These are phyloP conservation scores for Acropternis orthonyx DNA, from an alignment of 2,797 vertebrate genomes.

Conservation along the genomic window DNA sequence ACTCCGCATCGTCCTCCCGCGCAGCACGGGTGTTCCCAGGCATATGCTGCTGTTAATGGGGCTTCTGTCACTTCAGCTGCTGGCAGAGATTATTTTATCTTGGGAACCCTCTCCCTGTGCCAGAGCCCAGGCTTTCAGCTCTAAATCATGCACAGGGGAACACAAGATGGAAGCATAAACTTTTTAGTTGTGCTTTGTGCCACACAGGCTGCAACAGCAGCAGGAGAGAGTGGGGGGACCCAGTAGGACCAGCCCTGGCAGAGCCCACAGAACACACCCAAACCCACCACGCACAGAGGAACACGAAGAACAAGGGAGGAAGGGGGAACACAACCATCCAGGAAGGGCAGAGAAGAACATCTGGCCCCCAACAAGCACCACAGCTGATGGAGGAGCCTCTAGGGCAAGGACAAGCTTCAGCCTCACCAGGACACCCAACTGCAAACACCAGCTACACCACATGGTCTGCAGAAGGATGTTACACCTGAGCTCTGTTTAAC, in stretches of 20 bases:
- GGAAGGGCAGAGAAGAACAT: fast-evolving
- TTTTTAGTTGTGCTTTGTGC: background rate
- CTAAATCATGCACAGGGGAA: slow-evolving; percentile 58
- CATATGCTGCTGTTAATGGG: slow-evolving; percentile 79
- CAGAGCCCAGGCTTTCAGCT: slow-evolving; percentile 54
- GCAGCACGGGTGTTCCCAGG: slow-evolving; percentile 56
- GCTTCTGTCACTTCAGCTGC: slow-evolving; percentile 81
- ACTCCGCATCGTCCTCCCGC: background rate
- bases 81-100: slow-evolving; percentile 63
- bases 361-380: fast-evolving
- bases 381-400: background rate
- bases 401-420: background rate
- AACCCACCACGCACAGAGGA: background rate
- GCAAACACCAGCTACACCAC: background rate
- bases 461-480: fast-evolving
- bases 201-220: background rate
- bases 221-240: fast-evolving
- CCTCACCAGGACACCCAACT: background rate
- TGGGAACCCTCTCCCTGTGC: slow-evolving; percentile 23
- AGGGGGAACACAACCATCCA: fast-evolving
- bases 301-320: fast-evolving
- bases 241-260: fast-evolving
- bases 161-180: background rate
- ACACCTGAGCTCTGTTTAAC: fast-evolving
- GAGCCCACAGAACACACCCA: fast-evolving